Evolutionary conservation across 2,113 vertebrate species (phyloP).

Genomic region (Picathartes gymnocephalus): DNA sequence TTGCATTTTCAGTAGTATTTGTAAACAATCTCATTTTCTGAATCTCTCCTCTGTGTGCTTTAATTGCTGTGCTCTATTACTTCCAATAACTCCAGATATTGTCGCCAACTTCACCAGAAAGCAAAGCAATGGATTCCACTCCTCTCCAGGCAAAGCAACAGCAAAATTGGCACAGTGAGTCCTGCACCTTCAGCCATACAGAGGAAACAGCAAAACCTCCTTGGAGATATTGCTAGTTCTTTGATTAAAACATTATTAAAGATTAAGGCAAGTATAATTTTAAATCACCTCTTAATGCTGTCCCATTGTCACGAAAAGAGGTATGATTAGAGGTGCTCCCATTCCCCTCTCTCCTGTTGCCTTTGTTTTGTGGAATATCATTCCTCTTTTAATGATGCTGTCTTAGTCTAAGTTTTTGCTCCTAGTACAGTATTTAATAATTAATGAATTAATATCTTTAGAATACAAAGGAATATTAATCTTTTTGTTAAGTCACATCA

Average conservation of each 20-base stretch:
- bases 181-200: fast-evolving
- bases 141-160: background rate
- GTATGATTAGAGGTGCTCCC: background rate
- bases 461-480: conserved; percentile 37
- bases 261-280: background rate
- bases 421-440: conserved; percentile 40
- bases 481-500: conserved; percentile 57
- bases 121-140: background rate
- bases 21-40: conserved; percentile 31
- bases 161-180: background rate
- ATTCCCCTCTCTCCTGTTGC: background rate
- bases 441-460: conserved; percentile 54
- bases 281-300: background rate
- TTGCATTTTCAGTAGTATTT: conserved; percentile 37
- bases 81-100: background rate
- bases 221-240: background rate
- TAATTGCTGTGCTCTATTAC: background rate
- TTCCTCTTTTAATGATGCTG: background rate
- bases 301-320: background rate
- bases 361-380: background rate
- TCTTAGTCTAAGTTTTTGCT: conserved; percentile 30
- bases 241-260: background rate
- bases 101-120: background rate
- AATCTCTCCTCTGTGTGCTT: conserved; percentile 22
- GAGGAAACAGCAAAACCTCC: background rate